Conservation (phyloP, 2,113 vertebrate genomes). For the Apteryx owenii region DNA sequence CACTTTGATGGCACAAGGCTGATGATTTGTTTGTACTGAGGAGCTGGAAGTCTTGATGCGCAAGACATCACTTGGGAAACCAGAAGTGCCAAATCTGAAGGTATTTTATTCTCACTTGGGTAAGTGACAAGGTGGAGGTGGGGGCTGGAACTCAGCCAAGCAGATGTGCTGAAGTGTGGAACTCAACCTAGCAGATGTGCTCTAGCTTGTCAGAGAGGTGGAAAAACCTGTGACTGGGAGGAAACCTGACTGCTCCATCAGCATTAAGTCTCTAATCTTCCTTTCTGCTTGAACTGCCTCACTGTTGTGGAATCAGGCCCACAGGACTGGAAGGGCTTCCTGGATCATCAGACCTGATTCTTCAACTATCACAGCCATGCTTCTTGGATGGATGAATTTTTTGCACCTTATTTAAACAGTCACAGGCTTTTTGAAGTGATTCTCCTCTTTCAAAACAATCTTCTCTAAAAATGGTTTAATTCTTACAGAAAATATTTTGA, state of each 20-base stretch:
- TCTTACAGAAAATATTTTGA: neutral
- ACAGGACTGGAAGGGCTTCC: neutral
- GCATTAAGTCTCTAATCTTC: neutral
- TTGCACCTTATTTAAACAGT: neutral
- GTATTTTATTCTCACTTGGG: constrained; percentile 34
- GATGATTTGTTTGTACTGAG: neutral
- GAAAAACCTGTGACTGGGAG: constrained; percentile 3
- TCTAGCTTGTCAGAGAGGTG: neutral
- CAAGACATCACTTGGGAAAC: constrained; percentile 22
- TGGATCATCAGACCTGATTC: neutral
- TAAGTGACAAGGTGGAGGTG: neutral
- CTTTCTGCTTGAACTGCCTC: neutral
- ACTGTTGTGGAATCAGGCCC: neutral
- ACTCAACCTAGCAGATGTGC: constrained; percentile 40
- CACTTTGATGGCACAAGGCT: neutral
- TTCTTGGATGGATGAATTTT: neutral
- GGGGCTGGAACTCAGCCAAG: constrained; percentile 33
- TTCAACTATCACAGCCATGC: neutral
- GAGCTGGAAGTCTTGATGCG: constrained; percentile 20
- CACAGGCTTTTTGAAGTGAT: neutral
- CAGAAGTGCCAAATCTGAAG: constrained; percentile 21
- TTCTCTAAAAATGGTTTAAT: neutral
- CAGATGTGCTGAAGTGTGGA: constrained; percentile 19
- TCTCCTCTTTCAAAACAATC: neutral
- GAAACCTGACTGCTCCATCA: neutral